Base-by-base conservation (phyloP, 1,140 invertebrate genomes). In the Drosophila ironensis region DNA sequence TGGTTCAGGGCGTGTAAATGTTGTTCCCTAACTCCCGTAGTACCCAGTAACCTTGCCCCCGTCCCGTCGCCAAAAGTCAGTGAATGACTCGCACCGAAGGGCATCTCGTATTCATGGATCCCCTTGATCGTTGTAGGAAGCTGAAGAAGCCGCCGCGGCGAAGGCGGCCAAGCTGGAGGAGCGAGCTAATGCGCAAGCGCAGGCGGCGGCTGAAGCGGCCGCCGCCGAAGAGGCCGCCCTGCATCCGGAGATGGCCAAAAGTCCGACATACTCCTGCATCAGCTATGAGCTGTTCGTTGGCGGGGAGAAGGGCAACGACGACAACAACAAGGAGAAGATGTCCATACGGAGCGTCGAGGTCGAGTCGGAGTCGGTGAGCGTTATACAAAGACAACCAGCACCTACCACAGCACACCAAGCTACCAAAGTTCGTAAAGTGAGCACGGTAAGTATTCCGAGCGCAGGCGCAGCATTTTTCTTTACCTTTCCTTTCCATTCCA, bases 201-300 rank as follows among this genome's bases (percentile, higher is more conserved):
- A 92, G 14, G 92, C 92, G n/a, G 93, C 92, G 16, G 92, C 91
- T 50, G 93, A 93, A 24, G 92, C 92, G 28, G 91, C 91, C 12
- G 92, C 91, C 20, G 92, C 92, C 16, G 93, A 92, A 17, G 92
- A 92, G 72, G 93, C 93, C n/a, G 92, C 92, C 9, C 92, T 92
- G 24, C 92, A 92, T 57, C 92, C 92, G 2, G 90, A 91, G 37
- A 92, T 94, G 60, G 93, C 94, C 53, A 97, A 97, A 90, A 97
- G 96, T 22, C 96, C 96, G 5, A 97, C 96, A 28, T 96, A 95
- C 89, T 97, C 96, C 9, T 96, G 95, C 88, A 94, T 95, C 75
- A 97, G 96, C 90, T 97, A 97, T 91, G 96, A 97, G 90, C 91
- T 97, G 41, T 97, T 96, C 91, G 95, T 96, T 44, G 95, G 94